phyloP scores from a whole-genome alignment of 2,113 vertebrate genomes.

The Bambusicola thoracicus region DNA sequence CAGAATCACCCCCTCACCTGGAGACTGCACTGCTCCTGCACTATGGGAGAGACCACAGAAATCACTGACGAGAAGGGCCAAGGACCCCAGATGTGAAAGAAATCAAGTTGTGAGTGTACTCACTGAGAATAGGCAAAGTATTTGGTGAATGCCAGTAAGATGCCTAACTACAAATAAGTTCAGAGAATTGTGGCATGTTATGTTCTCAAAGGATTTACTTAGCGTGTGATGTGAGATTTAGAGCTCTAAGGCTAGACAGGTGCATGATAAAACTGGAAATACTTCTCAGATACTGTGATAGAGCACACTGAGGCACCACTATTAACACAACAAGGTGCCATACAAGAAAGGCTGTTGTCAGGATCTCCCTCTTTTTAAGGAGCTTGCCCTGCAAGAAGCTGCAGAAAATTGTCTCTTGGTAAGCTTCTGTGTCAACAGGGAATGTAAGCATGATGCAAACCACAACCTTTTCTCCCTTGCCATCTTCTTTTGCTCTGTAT shows the following conservation, averaged over 20 bases:
- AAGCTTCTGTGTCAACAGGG: not conserved
- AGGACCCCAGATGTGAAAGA: not conserved
- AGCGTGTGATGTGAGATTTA: not conserved
- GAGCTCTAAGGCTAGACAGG: not conserved
- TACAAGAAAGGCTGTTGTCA: not conserved
- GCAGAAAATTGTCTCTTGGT: not conserved
- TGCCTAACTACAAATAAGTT: not conserved
- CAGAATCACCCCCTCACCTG: not conserved
- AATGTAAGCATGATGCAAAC: not conserved
- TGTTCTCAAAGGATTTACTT: not conserved
- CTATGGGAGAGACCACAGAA: not conserved
- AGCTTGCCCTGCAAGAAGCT: not conserved
- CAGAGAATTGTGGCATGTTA: not conserved
- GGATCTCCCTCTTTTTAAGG: not conserved
- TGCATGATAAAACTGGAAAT: not conserved
- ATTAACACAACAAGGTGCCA: not conserved
- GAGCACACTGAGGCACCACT: not conserved
- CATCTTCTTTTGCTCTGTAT: not conserved
- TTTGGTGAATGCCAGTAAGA: not conserved
- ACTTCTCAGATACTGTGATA: not conserved
- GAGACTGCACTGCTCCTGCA: not conserved
- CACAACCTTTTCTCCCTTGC: not conserved
- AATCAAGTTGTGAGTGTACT: not conserved
- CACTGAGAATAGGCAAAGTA: not conserved
- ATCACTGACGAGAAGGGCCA: not conserved